phyloP scores from a whole-genome alignment of 2,888 invertebrate species.

The Phymatocera aterrima region DNA sequence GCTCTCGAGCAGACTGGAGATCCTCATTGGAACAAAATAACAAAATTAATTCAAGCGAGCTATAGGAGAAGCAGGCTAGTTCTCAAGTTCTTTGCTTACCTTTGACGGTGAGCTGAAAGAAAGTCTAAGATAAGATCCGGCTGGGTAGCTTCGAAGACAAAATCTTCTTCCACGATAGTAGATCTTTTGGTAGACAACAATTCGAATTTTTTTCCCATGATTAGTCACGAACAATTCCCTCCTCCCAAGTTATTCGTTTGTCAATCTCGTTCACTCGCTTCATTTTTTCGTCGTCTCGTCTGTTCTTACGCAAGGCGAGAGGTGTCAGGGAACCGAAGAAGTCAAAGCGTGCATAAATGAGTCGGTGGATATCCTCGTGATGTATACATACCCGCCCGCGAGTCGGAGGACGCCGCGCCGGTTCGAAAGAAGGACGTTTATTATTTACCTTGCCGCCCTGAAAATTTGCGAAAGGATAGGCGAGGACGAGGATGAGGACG shows the following conservation, averaged over 20 bases:
- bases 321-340: not conserved
- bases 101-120: too few species aligned
- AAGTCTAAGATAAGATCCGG: too few species aligned
- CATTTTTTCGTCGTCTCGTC: not conserved
- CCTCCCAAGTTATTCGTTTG: not conserved
- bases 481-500: not conserved
- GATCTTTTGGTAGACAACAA: too few species aligned
- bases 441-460: constrained; percentile 32
- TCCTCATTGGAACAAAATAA: not conserved
- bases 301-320: not conserved
- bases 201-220: too few species aligned
- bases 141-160: too few species aligned
- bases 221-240: too few species aligned
- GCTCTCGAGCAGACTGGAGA: not conserved
- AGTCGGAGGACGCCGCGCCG: constrained; percentile 4
- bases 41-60: not conserved
- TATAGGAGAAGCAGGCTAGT: too few species aligned
- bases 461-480: too few species aligned
- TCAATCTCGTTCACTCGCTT: not conserved
- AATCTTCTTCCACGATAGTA: too few species aligned
- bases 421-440: constrained; percentile 20
- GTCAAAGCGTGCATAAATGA: not conserved
- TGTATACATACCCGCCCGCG: not conserved
- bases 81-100: too few species aligned
- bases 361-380: not conserved